A percentile compares a stretch with the other conserved stretches of the same genome.
Conservation (phyloP, 2,797 vertebrate species). For the Mus caroli region DNA sequence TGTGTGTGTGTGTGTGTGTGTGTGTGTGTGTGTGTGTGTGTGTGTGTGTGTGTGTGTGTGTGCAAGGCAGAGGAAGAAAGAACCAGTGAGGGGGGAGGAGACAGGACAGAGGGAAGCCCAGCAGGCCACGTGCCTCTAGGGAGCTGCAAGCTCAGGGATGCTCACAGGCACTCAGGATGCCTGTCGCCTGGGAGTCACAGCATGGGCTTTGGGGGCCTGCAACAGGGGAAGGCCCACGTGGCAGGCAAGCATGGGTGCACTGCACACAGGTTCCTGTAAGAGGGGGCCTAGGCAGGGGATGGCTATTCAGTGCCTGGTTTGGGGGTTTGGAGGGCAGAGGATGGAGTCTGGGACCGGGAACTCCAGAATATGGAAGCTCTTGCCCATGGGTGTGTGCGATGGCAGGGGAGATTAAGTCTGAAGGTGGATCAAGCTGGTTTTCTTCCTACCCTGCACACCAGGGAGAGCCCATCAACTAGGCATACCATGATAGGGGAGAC, state of each 20-base stretch:
- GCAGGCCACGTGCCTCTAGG: not conserved
- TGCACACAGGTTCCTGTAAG: not conserved
- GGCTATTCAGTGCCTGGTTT: not conserved
- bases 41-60: not conserved
- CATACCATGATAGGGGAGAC: not conserved
- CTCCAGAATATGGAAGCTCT: not conserved
- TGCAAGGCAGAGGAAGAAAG: slow-evolving; percentile 54
- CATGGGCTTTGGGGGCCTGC: not conserved
- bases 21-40: not conserved
- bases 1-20: not conserved
- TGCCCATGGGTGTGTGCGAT: not conserved
- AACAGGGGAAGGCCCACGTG: slow-evolving; percentile 55
- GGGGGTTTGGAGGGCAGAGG: not conserved
- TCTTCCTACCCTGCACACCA: not conserved
- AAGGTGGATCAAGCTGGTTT: not conserved
- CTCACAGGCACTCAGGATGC: not conserved
- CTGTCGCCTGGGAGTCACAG: not conserved
- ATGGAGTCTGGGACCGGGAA: not conserved
- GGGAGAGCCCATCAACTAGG: not conserved
- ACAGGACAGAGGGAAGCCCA: too few relatives aligned
- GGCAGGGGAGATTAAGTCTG: not conserved
- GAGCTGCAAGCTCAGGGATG: not conserved
- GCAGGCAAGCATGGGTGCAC: not conserved
- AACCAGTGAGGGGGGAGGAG: not conserved
- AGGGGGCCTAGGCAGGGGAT: not conserved